These are phyloP conservation scores for Chelonus insularis DNA, from an alignment of 1,140 invertebrate genomes.

Conservation along the genomic window DNA sequence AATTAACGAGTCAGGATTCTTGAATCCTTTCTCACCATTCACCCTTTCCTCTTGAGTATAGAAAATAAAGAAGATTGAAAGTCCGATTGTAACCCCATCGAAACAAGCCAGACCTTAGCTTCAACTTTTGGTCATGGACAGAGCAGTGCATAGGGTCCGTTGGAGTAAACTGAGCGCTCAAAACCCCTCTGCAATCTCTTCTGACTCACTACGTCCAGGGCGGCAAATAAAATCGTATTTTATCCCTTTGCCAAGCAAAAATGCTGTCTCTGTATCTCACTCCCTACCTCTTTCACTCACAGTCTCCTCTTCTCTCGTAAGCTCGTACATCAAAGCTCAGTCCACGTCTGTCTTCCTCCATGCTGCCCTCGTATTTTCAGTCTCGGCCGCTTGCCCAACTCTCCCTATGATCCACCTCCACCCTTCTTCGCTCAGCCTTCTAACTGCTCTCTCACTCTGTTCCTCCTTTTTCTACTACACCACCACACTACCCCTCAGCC, in stretches of 20 bases:
- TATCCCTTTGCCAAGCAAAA: conserved; percentile 55
- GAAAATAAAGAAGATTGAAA: conserved; percentile 24
- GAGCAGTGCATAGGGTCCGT: neutral
- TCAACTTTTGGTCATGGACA: conserved; percentile 19
- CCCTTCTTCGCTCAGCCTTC: neutral
- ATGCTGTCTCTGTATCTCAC: conserved; percentile 48
- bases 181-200: conserved; percentile 14
- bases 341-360: conserved; percentile 51
- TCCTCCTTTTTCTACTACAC: conserved; percentile 1
- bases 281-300: conserved; percentile 26
- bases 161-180: conserved; percentile 9
- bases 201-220: conserved; percentile 27
- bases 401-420: conserved; percentile 32
- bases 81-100: conserved; percentile 29
- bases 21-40: conserved; percentile 8
- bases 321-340: conserved; percentile 57
- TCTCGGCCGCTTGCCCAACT: conserved; percentile 32
- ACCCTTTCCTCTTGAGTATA: neutral
- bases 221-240: conserved; percentile 60
- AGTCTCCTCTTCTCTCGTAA: conserved; percentile 38
- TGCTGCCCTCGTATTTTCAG: conserved; percentile 30
- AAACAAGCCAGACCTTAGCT: conserved; percentile 2
- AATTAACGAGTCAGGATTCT: conserved; percentile 3
- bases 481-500: neutral
- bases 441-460: conserved; percentile 1